Evolutionary conservation across 2,113 vertebrate species (phyloP).

Genomic region (Cyphomyrus discorhynchus): DNA sequence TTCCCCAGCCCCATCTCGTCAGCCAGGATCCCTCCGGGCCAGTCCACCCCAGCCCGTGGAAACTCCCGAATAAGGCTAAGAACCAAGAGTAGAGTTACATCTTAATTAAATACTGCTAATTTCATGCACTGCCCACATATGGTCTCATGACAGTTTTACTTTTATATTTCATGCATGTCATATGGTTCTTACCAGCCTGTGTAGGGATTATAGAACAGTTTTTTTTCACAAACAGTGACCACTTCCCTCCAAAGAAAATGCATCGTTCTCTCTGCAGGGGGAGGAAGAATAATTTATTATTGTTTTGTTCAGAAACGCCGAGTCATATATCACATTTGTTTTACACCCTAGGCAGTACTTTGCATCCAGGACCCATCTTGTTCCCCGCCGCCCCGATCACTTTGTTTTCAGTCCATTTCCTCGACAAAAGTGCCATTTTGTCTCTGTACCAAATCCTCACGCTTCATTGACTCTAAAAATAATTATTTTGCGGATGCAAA

Average conservation of each 20-base stretch:
- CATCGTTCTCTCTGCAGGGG: constrained; percentile 63
- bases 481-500: background rate
- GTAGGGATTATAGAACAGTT: constrained; percentile 90
- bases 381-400: background rate
- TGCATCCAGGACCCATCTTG: background rate
- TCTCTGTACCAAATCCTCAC: background rate
- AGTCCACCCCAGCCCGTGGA: constrained; percentile 74
- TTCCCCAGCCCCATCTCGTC: constrained; percentile 99
- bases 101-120: background rate
- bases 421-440: background rate
- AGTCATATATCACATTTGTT: background rate
- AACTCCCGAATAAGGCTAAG: constrained; percentile 80
- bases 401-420: background rate
- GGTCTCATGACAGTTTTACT: background rate
- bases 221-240: constrained; percentile 74
- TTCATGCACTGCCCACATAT: background rate
- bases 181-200: constrained; percentile 78
- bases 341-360: background rate
- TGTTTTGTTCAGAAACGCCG: constrained; percentile 26
- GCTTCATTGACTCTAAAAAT: background rate
- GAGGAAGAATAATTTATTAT: background rate
- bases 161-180: background rate
- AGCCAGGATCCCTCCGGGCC: constrained; percentile 93
- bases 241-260: constrained; percentile 91
- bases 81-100: background rate